Evolutionary conservation across 1,140 invertebrate genomes (phyloP).

Genomic region (Hyles vespertilio): DNA sequence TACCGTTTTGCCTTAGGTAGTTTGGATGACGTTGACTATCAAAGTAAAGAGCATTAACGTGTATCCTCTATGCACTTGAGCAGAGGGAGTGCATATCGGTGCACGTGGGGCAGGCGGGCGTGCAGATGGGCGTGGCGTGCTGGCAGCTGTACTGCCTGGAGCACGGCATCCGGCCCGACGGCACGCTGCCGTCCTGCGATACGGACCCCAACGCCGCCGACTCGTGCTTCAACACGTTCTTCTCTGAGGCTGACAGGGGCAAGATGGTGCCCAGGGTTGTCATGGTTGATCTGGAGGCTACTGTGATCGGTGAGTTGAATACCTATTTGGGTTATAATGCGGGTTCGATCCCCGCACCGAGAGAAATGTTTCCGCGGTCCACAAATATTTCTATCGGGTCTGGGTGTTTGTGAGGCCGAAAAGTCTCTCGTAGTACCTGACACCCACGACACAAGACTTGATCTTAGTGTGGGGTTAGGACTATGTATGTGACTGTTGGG

Average conservation of each 20-base stretch:
- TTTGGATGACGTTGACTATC: not conserved
- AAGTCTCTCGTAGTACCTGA: no score
- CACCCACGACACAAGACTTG: no score
- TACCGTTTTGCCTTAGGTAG: no score
- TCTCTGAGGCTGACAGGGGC: conserved; percentile 79
- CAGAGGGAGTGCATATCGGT: conserved; percentile 86
- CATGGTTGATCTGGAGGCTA: conserved; percentile 88
- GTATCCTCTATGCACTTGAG: conserved; percentile 27
- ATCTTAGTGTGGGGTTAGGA: no score
- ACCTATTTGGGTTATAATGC: no score
- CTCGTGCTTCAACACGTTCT: conserved; percentile 77
- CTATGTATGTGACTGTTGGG: no score
- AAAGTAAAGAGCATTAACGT: conserved; percentile 17
- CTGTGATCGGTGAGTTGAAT: conserved; percentile 76
- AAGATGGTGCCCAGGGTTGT: conserved; percentile 87
- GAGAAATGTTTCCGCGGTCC: no score
- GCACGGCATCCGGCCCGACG: conserved; percentile 87
- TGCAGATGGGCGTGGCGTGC: conserved; percentile 89
- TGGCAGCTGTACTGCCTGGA: conserved; percentile 91
- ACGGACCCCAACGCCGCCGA: conserved; percentile 50
- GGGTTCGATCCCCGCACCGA: no score
- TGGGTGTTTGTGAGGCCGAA: no score
- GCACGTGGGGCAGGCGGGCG: conserved; percentile 90
- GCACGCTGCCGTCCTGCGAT: conserved; percentile 74
- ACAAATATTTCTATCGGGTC: no score